Evolutionary conservation across 1,140 invertebrate species (phyloP).

Genomic region (Megathymus violae): DNA sequence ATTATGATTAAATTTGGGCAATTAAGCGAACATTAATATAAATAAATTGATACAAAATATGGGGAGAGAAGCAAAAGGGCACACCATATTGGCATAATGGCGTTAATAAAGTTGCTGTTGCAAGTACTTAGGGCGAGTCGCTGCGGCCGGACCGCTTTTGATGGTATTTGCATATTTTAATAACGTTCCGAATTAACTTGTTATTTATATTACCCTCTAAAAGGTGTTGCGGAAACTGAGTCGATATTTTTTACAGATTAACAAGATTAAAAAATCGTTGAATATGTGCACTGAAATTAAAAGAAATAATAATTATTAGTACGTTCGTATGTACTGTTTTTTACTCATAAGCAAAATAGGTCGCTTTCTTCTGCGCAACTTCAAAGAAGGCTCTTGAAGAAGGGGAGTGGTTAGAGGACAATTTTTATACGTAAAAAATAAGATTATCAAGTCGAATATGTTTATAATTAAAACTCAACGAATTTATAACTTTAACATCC

Average conservation of each 20-base stretch:
- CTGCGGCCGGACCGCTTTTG: background rate
- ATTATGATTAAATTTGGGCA: too few relatives aligned
- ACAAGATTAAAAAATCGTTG: background rate
- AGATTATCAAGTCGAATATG: too few relatives aligned
- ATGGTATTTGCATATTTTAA: background rate
- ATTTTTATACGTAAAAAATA: too few relatives aligned
- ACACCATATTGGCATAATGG: background rate
- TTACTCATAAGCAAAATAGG: too few relatives aligned
- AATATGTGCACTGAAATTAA: background rate
- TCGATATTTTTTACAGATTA: background rate
- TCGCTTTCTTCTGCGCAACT: too few relatives aligned
- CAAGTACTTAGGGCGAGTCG: background rate
- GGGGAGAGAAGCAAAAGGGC: background rate
- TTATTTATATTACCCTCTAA: background rate
- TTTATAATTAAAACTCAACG: too few relatives aligned
- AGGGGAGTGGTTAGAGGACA: too few relatives aligned
- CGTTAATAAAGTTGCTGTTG: background rate
- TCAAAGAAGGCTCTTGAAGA: too few relatives aligned
- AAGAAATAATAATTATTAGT: too few relatives aligned
- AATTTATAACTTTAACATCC: too few relatives aligned
- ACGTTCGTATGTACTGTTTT: too few relatives aligned
- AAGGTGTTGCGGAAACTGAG: background rate
- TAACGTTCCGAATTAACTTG: background rate
- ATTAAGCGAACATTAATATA: too few relatives aligned
- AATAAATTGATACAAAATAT: background rate